Percentiles rank a stretch among this genome's conserved stretches.
Conservation (phyloP, 2,113 vertebrate genomes). For the Leptodactylus fuscus region DNA sequence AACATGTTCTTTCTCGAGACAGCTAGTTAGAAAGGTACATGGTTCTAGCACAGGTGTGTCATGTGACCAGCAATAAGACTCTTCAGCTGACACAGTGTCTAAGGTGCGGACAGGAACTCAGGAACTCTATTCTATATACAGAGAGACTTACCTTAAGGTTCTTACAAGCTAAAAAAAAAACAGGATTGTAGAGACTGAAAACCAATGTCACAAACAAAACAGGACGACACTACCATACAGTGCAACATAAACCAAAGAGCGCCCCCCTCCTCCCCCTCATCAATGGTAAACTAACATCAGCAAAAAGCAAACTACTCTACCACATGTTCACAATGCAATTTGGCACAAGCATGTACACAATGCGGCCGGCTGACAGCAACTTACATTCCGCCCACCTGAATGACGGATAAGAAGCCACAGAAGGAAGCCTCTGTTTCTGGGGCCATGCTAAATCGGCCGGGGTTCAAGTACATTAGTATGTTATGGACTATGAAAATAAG, state of each 20-base stretch:
- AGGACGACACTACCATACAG: conserved; percentile 27
- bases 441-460: background rate
- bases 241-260: background rate
- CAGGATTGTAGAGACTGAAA: background rate
- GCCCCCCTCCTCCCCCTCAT: background rate
- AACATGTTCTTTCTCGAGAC: no score
- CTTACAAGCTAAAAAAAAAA: no score
- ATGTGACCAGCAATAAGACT: no score
- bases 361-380: conserved; percentile 20
- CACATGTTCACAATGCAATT: conserved; percentile 49
- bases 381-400: conserved; percentile 33
- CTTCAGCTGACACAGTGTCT: no score
- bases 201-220: no score
- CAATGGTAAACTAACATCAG: conserved; percentile 22
- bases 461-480: conserved; percentile 3
- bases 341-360: conserved; percentile 24
- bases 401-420: conserved; percentile 39
- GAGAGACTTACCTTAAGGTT: no score
- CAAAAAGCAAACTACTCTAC: conserved; percentile 17
- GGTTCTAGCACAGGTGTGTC: no score
- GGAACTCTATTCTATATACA: no score
- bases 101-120: no score
- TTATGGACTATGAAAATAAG: conserved; percentile 43
- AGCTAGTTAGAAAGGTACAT: no score
- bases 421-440: conserved; percentile 26